phyloP scores from a whole-genome alignment of 37 sponge, comb jelly and placozoan species.

The Corticium candelabrum region DNA sequence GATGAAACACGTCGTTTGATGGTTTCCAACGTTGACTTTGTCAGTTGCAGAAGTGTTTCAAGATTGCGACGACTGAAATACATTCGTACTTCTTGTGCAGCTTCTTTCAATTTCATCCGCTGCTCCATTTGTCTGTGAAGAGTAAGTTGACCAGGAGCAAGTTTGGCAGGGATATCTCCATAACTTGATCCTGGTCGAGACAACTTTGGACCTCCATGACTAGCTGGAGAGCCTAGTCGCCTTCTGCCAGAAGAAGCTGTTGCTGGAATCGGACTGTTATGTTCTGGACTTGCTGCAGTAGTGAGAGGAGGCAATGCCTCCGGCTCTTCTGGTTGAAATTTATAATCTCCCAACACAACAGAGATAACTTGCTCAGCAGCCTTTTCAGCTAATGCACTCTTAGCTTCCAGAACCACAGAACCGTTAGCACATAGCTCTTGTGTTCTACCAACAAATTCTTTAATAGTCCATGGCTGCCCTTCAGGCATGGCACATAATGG shows the following conservation, averaged over 20 bases:
- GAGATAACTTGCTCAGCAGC: slow-evolving; percentile 55
- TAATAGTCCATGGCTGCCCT: slow-evolving; percentile 33
- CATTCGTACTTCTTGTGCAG: slow-evolving; percentile 40
- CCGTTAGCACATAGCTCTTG: slow-evolving; percentile 28
- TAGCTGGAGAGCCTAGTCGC: background rate
- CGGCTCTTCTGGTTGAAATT: slow-evolving; percentile 6
- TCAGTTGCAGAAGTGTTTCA: slow-evolving; percentile 46
- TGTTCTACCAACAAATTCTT: slow-evolving; percentile 16
- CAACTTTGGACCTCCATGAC: background rate
- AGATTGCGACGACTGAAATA: slow-evolving; percentile 53
- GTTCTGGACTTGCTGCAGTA: background rate
- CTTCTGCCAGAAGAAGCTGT: background rate
- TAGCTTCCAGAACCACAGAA: slow-evolving; percentile 27
- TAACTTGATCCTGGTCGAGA: background rate
- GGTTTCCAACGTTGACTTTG: slow-evolving; percentile 49
- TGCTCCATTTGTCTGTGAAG: slow-evolving; percentile 23
- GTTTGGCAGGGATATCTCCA: slow-evolving; percentile 9
- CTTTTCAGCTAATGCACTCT: slow-evolving; percentile 46
- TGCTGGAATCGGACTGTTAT: background rate
- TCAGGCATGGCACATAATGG: slow-evolving; percentile 66
- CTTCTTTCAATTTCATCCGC: slow-evolving; percentile 36
- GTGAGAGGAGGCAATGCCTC: background rate
- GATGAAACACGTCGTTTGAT: slow-evolving; percentile 54
- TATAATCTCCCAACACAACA: slow-evolving; percentile 36
- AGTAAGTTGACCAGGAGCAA: slow-evolving; percentile 32